Percentiles rank a stretch among this genome's conserved stretches.
These are phyloP conservation scores for Caenorhabditis macrosperma DNA, from an alignment of 2,888 invertebrate species.

Conservation along the genomic window DNA sequence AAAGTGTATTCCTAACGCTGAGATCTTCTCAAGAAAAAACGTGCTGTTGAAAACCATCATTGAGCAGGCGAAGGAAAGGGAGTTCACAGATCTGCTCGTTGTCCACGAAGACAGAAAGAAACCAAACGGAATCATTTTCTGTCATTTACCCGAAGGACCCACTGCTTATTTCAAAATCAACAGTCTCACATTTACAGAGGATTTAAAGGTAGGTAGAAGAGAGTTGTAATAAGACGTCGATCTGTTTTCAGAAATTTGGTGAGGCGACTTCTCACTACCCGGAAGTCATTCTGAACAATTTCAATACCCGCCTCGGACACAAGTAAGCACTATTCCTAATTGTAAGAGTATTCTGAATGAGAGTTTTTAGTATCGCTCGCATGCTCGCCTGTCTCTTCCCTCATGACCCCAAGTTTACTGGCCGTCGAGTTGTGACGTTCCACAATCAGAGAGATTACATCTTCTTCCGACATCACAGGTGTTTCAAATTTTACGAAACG, in stretches of 20 bases:
- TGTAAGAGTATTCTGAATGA: conserved; percentile 2
- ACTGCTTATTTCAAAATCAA: conserved; percentile 96
- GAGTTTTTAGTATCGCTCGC: conserved; percentile 67
- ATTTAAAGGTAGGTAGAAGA: conserved; percentile 85
- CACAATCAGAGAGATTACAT: conserved; percentile 99
- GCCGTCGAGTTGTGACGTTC: conserved; percentile 94
- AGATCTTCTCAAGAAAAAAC: conserved; percentile 89
- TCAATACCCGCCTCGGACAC: conserved; percentile 93
- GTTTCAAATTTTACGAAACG: no score
- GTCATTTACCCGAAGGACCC: conserved; percentile 96
- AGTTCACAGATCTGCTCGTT: conserved; percentile 91
- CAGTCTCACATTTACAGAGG: conserved; percentile 91
- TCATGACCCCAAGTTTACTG: conserved; percentile 94
- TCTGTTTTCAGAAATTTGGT: conserved; percentile 80
- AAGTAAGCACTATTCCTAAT: conserved; percentile 81
- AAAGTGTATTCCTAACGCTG: conserved; percentile 93
- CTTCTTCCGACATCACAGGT: conserved; percentile 96
- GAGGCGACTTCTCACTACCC: conserved; percentile 92
- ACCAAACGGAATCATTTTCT: conserved; percentile 92
- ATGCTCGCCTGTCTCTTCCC: conserved; percentile 93
- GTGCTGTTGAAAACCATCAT: conserved; percentile 88
- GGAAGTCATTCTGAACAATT: conserved; percentile 96
- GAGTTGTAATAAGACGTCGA: no score
- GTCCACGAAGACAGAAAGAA: conserved; percentile 93
- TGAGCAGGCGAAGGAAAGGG: conserved; percentile 87